Evolutionary conservation across 2,888 invertebrate species (phyloP).

Genomic region (Argyresthia albistria): DNA sequence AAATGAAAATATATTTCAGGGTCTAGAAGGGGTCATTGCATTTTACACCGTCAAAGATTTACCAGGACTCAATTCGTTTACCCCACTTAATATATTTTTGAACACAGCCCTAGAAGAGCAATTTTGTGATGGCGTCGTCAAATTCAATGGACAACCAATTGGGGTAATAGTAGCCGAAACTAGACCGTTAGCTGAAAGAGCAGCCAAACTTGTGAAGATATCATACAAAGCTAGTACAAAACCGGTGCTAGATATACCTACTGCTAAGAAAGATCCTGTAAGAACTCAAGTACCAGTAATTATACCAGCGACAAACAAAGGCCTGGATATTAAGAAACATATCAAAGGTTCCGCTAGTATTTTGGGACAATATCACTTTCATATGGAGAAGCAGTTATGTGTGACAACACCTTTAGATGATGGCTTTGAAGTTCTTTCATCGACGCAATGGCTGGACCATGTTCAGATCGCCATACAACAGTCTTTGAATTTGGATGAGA

Average conservation of each 20-base stretch:
- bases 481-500: constrained; percentile 67
- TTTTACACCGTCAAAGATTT: constrained; percentile 76
- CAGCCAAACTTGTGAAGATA: constrained; percentile 68
- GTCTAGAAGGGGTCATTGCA: constrained; percentile 72
- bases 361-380: constrained; percentile 78
- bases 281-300: constrained; percentile 3
- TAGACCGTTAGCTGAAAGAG: constrained; percentile 62
- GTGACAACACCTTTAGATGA: constrained; percentile 78
- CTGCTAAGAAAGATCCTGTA: constrained; percentile 13
- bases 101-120: constrained; percentile 41
- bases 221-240: constrained; percentile 50
- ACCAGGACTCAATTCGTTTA: constrained; percentile 76
- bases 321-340: constrained; percentile 40
- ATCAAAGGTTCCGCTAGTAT: constrained; percentile 63
- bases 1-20: constrained; percentile 41
- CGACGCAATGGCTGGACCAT: constrained; percentile 74
- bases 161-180: constrained; percentile 71
- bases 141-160: constrained; percentile 36
- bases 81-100: constrained; percentile 23
- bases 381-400: constrained; percentile 79
- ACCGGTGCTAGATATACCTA: constrained; percentile 29
- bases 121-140: constrained; percentile 33
- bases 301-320: constrained; percentile 26
- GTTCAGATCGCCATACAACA: constrained; percentile 65
- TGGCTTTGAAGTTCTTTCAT: constrained; percentile 74